Percentiles rank a stretch among this genome's conserved stretches.
Evolutionary conservation across 1,140 invertebrate species (phyloP).

Genomic region (Lepidurus couesii): DNA sequence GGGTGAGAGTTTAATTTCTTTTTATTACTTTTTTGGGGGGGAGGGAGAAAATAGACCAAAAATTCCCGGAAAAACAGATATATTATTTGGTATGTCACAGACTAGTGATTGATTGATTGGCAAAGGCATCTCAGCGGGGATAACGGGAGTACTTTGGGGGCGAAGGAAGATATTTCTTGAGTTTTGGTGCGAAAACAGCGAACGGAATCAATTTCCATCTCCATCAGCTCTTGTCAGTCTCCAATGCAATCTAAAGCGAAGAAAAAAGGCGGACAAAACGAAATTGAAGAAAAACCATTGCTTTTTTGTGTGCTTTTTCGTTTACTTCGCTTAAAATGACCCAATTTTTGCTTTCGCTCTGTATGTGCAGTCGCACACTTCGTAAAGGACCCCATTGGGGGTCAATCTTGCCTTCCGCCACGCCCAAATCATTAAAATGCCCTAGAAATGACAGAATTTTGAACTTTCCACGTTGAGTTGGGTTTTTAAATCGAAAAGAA

Average conservation of each 20-base stretch:
- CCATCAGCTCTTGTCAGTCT: background rate
- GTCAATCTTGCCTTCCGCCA: conserved; percentile 66
- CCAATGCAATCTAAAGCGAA: conserved; percentile 3
- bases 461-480: conserved; percentile 34
- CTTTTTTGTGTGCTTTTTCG: background rate
- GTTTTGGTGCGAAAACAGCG: background rate
- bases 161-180: background rate
- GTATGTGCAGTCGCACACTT: conserved; percentile 66
- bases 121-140: background rate
- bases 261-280: background rate
- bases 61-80: too few relatives aligned
- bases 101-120: conserved; percentile 12
- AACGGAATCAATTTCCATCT: background rate
- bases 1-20: too few relatives aligned
- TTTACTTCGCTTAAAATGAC: conserved; percentile 82
- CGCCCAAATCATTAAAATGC: conserved; percentile 68
- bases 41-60: too few relatives aligned
- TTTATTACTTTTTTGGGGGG: too few relatives aligned
- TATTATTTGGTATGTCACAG: background rate
- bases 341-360: conserved; percentile 79
- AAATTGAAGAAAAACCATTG: background rate
- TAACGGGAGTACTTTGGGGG: background rate
- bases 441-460: conserved; percentile 44
- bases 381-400: conserved; percentile 59
- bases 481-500: conserved; percentile 25